Evolutionary conservation across 2,113 vertebrate genomes (phyloP).

Genomic region (Bombycilla garrulus): DNA sequence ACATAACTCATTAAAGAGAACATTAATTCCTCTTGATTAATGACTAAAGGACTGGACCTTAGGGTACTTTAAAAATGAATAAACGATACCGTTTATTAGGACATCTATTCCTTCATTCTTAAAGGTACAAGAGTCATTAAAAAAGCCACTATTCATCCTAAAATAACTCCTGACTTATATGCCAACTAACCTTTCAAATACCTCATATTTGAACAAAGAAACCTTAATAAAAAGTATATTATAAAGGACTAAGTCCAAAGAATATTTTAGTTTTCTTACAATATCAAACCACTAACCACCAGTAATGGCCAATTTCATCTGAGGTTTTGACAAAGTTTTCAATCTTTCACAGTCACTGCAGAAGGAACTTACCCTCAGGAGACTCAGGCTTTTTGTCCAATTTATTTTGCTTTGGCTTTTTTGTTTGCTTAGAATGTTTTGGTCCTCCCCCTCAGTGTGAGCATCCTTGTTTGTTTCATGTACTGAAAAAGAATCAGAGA

Average conservation of each 20-base stretch:
- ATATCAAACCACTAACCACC: neutral
- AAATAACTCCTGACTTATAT: neutral
- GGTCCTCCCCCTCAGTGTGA: neutral
- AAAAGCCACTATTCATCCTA: neutral
- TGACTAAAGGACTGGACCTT: neutral
- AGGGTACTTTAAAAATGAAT: neutral
- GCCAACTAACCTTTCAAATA: neutral
- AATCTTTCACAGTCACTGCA: neutral
- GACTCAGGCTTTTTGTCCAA: neutral
- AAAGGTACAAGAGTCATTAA: neutral
- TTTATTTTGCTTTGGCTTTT: neutral
- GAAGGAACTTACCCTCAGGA: slow-evolving; percentile 37
- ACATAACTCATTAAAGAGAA: neutral
- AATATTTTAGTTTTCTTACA: neutral
- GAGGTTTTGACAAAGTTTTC: neutral
- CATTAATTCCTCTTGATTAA: neutral
- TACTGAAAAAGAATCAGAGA: neutral
- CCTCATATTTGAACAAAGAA: neutral
- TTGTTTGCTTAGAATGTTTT: neutral
- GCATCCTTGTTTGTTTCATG: neutral
- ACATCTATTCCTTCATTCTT: neutral
- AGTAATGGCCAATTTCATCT: neutral
- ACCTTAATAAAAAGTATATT: neutral
- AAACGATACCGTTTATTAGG: neutral
- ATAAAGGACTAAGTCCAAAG: neutral